Conservation (phyloP, 2,888 invertebrate species). For the Portevinia maculata region DNA sequence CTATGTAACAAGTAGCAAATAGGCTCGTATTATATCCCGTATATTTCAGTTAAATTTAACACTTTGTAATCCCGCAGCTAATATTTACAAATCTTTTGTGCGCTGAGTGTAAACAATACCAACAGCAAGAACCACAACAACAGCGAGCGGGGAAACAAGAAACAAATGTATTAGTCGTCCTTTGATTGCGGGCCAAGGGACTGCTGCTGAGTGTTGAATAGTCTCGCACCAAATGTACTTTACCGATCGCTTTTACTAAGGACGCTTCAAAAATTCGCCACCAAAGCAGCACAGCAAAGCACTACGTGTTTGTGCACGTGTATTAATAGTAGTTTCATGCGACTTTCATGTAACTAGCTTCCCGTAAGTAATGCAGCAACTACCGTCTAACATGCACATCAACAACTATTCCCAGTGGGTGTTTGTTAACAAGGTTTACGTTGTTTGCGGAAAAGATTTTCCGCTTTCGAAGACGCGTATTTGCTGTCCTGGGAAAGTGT, state of each 20-base stretch:
- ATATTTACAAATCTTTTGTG: slow-evolving; percentile 42
- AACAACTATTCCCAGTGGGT: slow-evolving; percentile 6
- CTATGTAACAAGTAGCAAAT: too few relatives aligned
- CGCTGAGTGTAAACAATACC: slow-evolving; percentile 30
- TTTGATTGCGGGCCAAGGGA: not conserved
- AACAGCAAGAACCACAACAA: slow-evolving; percentile 31
- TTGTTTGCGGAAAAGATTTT: slow-evolving; percentile 58
- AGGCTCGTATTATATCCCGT: slow-evolving; percentile 21
- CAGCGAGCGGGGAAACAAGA: slow-evolving; percentile 3
- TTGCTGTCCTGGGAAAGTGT: slow-evolving; percentile 14
- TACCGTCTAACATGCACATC: slow-evolving; percentile 33
- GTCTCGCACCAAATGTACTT: slow-evolving; percentile 57
- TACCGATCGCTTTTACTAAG: slow-evolving; percentile 40
- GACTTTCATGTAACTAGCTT: slow-evolving; percentile 66
- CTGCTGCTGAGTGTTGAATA: slow-evolving; percentile 13
- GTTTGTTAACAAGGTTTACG: slow-evolving; percentile 59
- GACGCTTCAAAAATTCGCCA: slow-evolving; percentile 20
- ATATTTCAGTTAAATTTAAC: slow-evolving; percentile 37
- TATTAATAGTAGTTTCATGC: slow-evolving; percentile 52
- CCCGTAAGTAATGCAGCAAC: slow-evolving; percentile 51
- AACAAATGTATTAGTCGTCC: not conserved
- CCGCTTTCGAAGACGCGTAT: slow-evolving; percentile 45
- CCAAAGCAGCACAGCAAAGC: not conserved
- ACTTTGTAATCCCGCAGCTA: slow-evolving; percentile 11
- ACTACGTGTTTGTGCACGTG: slow-evolving; percentile 1